Conservation (phyloP, 2,888 invertebrate species). For the Rhingia rostrata region DNA sequence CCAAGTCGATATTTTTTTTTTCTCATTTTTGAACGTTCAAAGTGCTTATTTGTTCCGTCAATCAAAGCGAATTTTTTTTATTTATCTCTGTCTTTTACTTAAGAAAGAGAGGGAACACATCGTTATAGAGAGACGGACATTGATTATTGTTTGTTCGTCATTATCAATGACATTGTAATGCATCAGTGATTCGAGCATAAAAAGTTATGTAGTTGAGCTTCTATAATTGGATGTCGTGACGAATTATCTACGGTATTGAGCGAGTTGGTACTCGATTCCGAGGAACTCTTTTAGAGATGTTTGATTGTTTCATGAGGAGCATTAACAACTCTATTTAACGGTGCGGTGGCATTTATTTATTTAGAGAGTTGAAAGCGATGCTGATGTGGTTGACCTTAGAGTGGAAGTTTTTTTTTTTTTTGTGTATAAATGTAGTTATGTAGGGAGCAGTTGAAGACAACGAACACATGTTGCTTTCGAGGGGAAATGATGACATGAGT, state of each 20-base stretch:
- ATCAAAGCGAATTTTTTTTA: slow-evolving; percentile 40
- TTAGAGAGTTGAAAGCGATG: neutral
- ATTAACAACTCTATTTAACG: slow-evolving; percentile 7
- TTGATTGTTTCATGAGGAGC: slow-evolving; percentile 4
- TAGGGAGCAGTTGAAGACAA: neutral
- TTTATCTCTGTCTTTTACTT: slow-evolving; percentile 16
- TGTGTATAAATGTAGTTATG: neutral
- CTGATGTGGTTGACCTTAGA: neutral
- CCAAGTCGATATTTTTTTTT: slow-evolving; percentile 10
- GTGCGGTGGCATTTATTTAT: neutral
- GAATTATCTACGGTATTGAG: slow-evolving; percentile 43
- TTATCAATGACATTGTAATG: slow-evolving; percentile 62
- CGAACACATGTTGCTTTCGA: too few relatives aligned
- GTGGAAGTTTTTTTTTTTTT: neutral
- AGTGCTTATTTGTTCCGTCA: slow-evolving; percentile 50
- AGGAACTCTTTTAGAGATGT: slow-evolving; percentile 6
- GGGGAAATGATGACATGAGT: too few relatives aligned
- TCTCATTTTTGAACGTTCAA: slow-evolving; percentile 12
- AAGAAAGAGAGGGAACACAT: slow-evolving; percentile 4
- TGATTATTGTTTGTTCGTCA: slow-evolving; percentile 46
- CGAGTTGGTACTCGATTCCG: slow-evolving; percentile 16
- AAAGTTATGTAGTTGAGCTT: slow-evolving; percentile 36
- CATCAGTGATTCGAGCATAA: slow-evolving; percentile 48
- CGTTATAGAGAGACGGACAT: slow-evolving; percentile 41
- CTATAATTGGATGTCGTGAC: slow-evolving; percentile 65